These are phyloP conservation scores for Dusona sp. DNA, from an alignment of 2,888 invertebrate species.

Conservation along the genomic window DNA sequence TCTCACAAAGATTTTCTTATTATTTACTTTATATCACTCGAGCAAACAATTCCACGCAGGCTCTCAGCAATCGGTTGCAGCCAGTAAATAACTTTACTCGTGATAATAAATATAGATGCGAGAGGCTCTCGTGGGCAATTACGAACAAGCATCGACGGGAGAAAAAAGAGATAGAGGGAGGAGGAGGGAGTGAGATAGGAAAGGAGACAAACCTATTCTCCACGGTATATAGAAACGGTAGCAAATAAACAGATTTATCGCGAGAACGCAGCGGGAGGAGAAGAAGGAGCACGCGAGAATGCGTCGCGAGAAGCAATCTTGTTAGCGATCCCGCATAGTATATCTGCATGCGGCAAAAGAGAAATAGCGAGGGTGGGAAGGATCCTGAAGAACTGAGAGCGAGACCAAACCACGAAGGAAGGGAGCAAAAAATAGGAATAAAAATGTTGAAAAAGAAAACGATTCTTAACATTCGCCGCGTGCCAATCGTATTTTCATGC, in stretches of 20 bases:
- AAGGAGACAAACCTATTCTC: conserved; percentile 55
- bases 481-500: conserved; percentile 43
- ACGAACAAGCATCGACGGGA: conserved; percentile 54
- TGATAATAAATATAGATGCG: conserved; percentile 68
- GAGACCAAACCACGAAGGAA: conserved; percentile 12
- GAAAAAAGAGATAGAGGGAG: conserved; percentile 13
- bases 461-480: conserved; percentile 52
- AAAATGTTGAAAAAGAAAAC: conserved; percentile 2
- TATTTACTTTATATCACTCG: conserved; percentile 49
- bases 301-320: conserved; percentile 74
- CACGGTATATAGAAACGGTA: conserved; percentile 69
- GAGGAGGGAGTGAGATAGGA: background rate
- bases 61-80: conserved; percentile 26
- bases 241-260: conserved; percentile 78
- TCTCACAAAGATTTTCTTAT: conserved; percentile 46
- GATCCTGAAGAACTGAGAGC: conserved; percentile 30
- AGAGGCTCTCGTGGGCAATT: conserved; percentile 71
- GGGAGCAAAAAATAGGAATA: background rate
- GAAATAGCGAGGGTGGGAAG: conserved; percentile 63
- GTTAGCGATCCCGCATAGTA: conserved; percentile 72
- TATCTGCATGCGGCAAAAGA: conserved; percentile 71
- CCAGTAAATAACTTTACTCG: conserved; percentile 67
- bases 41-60: conserved; percentile 55
- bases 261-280: conserved; percentile 55
- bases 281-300: conserved; percentile 60